Base-by-base conservation (phyloP, 2,797 vertebrate genomes). In the Hyperoplus lanceolatus region DNA sequence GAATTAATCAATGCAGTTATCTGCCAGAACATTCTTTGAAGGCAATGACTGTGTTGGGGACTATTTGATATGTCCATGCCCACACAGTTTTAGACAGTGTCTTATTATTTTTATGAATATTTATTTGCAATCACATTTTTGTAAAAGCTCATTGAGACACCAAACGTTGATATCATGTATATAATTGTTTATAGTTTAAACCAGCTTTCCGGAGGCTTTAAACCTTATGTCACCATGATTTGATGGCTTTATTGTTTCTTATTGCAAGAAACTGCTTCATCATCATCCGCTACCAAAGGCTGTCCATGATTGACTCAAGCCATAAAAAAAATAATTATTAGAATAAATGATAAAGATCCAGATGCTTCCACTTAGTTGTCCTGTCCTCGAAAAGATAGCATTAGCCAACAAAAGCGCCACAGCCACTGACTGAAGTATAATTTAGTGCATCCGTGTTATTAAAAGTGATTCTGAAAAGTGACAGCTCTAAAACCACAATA, bases 391-490 rank as follows among this genome's bases (percentile, higher is more conserved):
- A 73, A 85, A 65, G 56, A 51, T 62, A 81, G 71, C 82, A 87
- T 86, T 83, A 77, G 76, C 81, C 75, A 61, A 77, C 77, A 73
- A 75, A 63, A 77, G 65, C 29, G 29, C 71, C 53, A 62, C 72
- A 64, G 68, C 67, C 69, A 51, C 59, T 64, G 67, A 51, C 59
- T 64, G 67, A 65, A 69, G 73, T 83, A 84, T 79, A 78, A 61
- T 86, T 89, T 56, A 63, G 77, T 71, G 59, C 76, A 77, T 41
- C 81, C 59, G 60, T 79, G 82, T 92, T 90, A 93, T 92, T 88
- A 85, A 77, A 29, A 87, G 77, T 67, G 81, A 92, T 92, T 88
- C 81, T 94, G 77, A 88, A 87, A 90, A 88, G 86, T 94, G 90
- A 93, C 90, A 93, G 93, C 91, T 92, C 89, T 87, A 84, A 82